Conservation (phyloP, 2,888 invertebrate species). For the Balanococcus diminutus region DNA sequence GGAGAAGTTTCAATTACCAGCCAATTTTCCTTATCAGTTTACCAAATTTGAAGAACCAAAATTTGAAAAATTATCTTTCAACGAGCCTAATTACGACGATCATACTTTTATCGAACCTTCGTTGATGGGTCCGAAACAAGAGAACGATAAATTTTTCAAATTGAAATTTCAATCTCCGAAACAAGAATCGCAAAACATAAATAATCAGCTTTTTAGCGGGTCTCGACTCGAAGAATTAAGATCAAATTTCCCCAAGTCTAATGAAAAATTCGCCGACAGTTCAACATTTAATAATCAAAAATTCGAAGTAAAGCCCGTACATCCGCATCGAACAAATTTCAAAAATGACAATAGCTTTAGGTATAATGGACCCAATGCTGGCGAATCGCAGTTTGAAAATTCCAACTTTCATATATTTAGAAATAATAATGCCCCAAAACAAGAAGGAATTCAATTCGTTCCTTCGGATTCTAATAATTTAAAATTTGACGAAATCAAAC, state of each 20-base stretch:
- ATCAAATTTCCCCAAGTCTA: not conserved
- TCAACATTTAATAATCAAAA: not conserved
- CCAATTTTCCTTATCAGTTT: constrained; percentile 26
- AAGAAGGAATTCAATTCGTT: not conserved
- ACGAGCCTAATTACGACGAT: constrained; percentile 20
- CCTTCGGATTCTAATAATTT: not conserved
- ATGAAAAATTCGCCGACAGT: not conserved
- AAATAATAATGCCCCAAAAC: not conserved
- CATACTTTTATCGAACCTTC: constrained; percentile 15
- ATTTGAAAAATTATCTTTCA: constrained; percentile 26
- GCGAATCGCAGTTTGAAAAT: not conserved
- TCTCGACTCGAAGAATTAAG: not conserved
- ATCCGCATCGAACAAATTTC: not conserved
- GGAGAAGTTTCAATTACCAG: not conserved
- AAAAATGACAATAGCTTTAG: not conserved
- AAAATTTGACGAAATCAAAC: not conserved
- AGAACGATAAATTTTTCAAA: not conserved
- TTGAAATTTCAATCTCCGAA: not conserved
- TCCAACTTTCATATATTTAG: not conserved
- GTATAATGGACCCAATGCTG: not conserved
- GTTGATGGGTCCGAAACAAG: not conserved
- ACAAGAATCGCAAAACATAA: not conserved
- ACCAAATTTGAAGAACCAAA: constrained; percentile 26
- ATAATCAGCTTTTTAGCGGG: not conserved
- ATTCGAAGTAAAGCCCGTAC: not conserved